Conservation (phyloP, 2,113 vertebrate genomes). For the Haemorhous mexicanus region DNA sequence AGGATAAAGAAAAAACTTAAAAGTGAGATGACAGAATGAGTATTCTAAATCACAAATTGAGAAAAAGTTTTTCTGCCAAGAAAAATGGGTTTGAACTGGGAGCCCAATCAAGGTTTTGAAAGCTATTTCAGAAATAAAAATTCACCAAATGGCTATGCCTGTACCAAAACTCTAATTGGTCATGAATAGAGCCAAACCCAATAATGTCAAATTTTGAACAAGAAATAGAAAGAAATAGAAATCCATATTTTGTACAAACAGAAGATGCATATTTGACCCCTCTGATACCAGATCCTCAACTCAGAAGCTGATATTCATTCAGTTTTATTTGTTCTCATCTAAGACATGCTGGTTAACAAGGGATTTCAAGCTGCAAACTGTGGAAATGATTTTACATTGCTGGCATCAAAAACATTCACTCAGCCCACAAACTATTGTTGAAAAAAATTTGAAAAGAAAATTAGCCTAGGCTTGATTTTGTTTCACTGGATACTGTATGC, state of each 20-base stretch:
- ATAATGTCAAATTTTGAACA: background rate
- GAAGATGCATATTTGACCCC: background rate
- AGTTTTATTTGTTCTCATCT: background rate
- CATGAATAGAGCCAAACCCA: background rate
- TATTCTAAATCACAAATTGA: background rate
- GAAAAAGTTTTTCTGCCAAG: background rate
- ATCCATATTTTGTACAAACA: background rate
- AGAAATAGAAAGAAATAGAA: background rate
- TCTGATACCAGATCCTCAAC: background rate
- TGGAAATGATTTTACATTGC: accelerated
- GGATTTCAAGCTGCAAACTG: background rate
- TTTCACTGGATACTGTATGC: background rate
- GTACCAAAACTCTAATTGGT: background rate
- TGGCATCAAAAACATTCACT: background rate
- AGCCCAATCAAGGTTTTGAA: background rate
- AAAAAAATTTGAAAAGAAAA: background rate
- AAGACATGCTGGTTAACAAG: background rate
- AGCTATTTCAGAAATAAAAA: conserved; percentile 10
- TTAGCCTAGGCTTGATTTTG: background rate
- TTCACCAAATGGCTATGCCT: background rate
- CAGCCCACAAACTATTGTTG: background rate
- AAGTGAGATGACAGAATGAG: background rate
- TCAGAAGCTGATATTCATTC: background rate
- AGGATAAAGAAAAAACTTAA: background rate
- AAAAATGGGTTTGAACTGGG: background rate